phyloP scores from a whole-genome alignment of 2,113 vertebrate species.

The Eonycteris spelaea region DNA sequence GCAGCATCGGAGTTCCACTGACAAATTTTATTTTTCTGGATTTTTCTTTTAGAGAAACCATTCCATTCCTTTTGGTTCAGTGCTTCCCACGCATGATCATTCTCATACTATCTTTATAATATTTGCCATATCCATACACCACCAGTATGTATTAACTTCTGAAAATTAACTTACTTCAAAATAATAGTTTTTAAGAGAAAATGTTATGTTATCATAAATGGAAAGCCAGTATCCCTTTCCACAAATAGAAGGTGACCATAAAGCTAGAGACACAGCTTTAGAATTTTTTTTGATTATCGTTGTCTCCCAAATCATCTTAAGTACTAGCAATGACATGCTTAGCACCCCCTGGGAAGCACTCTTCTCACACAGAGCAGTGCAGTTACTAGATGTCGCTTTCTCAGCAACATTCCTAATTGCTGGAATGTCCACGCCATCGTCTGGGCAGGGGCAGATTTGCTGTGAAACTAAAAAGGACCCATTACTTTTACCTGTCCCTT shows the following conservation, averaged over 20 bases:
- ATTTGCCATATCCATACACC: not conserved
- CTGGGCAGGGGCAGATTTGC: not conserved
- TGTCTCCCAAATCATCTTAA: not conserved
- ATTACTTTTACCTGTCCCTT: not conserved
- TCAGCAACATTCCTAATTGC: not conserved
- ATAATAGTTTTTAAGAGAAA: not conserved
- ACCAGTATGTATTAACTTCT: not conserved
- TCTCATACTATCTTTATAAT: not conserved
- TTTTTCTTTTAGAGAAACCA: constrained; percentile 7
- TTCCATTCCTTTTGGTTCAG: not conserved
- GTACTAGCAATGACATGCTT: not conserved
- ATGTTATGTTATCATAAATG: not conserved
- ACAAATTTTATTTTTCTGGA: not conserved
- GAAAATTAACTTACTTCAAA: not conserved
- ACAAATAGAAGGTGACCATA: not conserved
- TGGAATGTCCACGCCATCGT: not conserved
- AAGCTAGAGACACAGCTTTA: not conserved
- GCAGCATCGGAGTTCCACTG: not conserved
- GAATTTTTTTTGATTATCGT: not conserved
- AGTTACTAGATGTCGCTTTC: not conserved
- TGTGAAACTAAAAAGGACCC: not conserved
- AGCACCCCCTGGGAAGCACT: not conserved
- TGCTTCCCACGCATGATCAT: not conserved
- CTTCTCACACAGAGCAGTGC: not conserved
- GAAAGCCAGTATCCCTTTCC: not conserved